Evolutionary conservation across 1,140 invertebrate genomes (phyloP), one percentile per base, ranked within the genome.

Genomic region (Ips typographus): DNA sequence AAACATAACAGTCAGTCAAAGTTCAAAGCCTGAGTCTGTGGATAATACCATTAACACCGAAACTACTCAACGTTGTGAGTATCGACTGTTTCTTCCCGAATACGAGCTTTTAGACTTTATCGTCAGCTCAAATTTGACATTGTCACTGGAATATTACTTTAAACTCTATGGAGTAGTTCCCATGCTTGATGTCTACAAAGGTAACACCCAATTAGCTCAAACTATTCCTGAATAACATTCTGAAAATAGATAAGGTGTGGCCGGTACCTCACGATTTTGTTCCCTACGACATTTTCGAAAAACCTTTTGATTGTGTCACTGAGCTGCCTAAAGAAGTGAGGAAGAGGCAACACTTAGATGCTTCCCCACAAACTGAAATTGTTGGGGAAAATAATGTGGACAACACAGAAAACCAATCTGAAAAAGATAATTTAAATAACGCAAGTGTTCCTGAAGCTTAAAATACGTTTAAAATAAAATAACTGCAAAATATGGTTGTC

Each of bases 261-360:
- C 74, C 74, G n/a, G 69, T 71, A 57, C 71, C 73, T 2, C 68
- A 56, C 42, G 65, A 71, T n/a, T 73, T 73, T 57, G 68, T 75
- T 2, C 74, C 74, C 1, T 75, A 72, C 43, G 73, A 74, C 52
- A 58, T 74, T 1, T 75, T 75, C 47, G 68, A 67, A n/a, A 63
- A 65, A 47, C 65, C 62, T 5, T 74, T 71, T 22, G 52, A 71
- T 40, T 69, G 65, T 43, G 40, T 70, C 2, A 65, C 65, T 4
- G 64, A 73, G 39, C 47, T 75, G 38, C 72, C 74, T 1, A 73
- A 70, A 59, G 64, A 65, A 22, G 8, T 44, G 22, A 49, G 43
- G 6, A 66, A 57, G 55, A 42, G 22, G 7, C 42, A 47, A 44
- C 41, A 47, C 8, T 37, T 36, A 3, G 43, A 38, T 53, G 22